These are phyloP conservation scores for Acheta domesticus DNA, from an alignment of 2,888 invertebrate genomes.

Conservation along the genomic window DNA sequence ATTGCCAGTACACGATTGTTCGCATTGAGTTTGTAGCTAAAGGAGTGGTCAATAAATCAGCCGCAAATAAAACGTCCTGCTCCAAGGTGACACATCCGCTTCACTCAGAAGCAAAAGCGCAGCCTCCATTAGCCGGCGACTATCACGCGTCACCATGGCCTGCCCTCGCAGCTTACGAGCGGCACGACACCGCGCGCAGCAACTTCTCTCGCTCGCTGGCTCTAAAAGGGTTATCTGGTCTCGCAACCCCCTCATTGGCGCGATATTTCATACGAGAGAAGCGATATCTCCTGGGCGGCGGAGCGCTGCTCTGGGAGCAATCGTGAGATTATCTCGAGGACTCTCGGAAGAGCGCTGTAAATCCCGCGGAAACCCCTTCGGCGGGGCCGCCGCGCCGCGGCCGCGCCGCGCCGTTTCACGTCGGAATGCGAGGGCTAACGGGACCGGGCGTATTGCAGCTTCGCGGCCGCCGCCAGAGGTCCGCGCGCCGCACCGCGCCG, in stretches of 20 bases:
- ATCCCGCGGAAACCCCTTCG: not conserved
- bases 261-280: not conserved
- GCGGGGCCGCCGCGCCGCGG: not conserved
- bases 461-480: not conserved
- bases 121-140: not conserved
- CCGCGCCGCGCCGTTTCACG: not conserved
- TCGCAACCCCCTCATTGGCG: not conserved
- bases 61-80: no score
- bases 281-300: not conserved
- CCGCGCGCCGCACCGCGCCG: not conserved
- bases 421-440: conserved; percentile 1
- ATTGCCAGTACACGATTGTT: no score
- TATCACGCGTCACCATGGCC: not conserved
- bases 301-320: not conserved
- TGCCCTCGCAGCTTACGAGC: not conserved
- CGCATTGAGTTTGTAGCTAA: no score
- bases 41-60: no score
- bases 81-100: no score
- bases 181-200: not conserved
- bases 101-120: not conserved
- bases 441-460: not conserved
- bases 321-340: not conserved
- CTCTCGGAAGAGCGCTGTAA: not conserved
- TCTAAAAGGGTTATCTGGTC: not conserved
- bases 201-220: not conserved